Conservation (phyloP, 2,797 vertebrate genomes). For the Amblyraja radiata region DNA sequence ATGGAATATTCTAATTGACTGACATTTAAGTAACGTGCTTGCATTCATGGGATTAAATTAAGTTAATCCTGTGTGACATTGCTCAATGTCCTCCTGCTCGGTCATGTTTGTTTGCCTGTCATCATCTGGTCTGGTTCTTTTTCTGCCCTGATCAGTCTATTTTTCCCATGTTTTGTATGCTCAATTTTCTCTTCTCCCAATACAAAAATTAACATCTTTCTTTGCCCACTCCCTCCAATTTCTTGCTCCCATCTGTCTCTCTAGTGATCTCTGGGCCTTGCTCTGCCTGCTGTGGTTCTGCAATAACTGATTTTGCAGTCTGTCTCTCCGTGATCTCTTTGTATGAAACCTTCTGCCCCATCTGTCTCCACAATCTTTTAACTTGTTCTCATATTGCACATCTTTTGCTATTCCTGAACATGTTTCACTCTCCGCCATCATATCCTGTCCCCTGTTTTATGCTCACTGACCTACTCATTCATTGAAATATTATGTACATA, state of each 20-base stretch:
- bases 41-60: background rate
- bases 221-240: slow-evolving; percentile 39
- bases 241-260: background rate
- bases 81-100: background rate
- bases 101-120: background rate
- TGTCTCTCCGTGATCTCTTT: background rate
- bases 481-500: background rate
- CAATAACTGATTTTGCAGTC: background rate
- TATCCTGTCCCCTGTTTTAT: background rate
- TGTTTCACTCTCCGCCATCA: background rate
- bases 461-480: background rate
- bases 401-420: background rate
- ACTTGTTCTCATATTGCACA: background rate
- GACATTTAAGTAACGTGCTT: background rate
- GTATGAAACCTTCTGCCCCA: background rate
- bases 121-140: background rate
- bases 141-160: background rate
- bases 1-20: slow-evolving; percentile 12
- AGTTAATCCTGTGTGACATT: background rate
- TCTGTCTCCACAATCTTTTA: background rate
- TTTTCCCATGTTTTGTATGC: slow-evolving; percentile 45
- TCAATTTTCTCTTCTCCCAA: slow-evolving; percentile 46
- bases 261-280: background rate
- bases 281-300: background rate
- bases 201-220: slow-evolving; percentile 35